phyloP scores from a whole-genome alignment of 2,888 invertebrate species.

The Glyphotaelius pellucidus region DNA sequence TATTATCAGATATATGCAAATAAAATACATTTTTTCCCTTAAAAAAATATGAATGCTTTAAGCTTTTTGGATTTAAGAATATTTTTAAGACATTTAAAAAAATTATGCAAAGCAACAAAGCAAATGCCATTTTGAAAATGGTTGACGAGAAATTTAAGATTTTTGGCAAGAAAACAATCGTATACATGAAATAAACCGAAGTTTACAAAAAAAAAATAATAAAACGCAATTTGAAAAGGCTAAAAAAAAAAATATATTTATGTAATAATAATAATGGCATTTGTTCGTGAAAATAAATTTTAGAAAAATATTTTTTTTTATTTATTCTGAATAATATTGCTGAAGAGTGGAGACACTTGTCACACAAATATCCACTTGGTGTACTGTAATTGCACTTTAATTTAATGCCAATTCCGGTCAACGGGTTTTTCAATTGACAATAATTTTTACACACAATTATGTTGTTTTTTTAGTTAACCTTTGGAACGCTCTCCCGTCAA shows the following conservation, averaged over 20 bases:
- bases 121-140: conserved; percentile 5
- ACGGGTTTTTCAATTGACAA: neutral
- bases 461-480: neutral
- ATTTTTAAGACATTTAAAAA: neutral
- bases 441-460: neutral
- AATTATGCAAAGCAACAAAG: neutral
- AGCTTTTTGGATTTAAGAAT: neutral
- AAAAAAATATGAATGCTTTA: conserved; percentile 10
- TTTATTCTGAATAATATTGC: neutral
- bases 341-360: neutral
- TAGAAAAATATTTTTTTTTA: neutral
- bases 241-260: neutral
- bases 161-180: conserved; percentile 8
- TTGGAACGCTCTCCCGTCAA: neutral
- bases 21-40: conserved; percentile 3
- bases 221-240: neutral
- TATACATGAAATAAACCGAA: neutral
- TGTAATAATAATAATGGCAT: neutral
- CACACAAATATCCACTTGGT: neutral
- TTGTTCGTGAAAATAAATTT: neutral
- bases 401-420: neutral
- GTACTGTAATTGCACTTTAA: neutral
- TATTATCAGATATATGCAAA: conserved; percentile 41
- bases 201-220: neutral
- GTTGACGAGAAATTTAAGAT: neutral